phyloP scores from a whole-genome alignment of 2,113 vertebrate species.

The Psittacus erithacus region DNA sequence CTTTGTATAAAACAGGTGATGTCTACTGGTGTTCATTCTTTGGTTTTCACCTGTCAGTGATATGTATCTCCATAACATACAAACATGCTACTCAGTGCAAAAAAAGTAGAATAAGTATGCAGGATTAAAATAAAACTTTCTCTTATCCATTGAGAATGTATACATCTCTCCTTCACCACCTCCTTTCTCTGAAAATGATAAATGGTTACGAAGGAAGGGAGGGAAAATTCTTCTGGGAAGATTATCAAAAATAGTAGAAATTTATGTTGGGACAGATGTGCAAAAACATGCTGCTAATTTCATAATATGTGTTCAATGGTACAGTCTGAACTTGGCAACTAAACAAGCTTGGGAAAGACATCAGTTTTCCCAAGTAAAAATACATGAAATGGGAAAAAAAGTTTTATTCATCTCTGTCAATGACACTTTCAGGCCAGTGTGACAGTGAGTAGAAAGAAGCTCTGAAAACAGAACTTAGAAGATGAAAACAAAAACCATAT shows the following conservation, averaged over 20 bases:
- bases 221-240: background rate
- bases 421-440: background rate
- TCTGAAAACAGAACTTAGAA: background rate
- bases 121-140: background rate
- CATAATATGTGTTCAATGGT: background rate
- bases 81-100: background rate
- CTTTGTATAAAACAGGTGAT: background rate
- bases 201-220: background rate
- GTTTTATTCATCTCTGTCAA: background rate
- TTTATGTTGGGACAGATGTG: background rate
- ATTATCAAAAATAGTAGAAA: background rate
- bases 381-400: background rate
- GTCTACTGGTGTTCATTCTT: background rate
- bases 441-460: background rate
- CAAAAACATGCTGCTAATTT: background rate
- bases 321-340: background rate
- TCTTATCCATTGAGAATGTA: background rate
- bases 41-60: background rate
- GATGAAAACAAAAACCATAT: background rate
- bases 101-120: background rate
- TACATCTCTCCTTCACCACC: background rate
- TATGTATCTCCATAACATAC: background rate
- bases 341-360: background rate
- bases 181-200: background rate
- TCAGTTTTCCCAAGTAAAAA: background rate